phyloP scores from a whole-genome alignment of 1,140 invertebrate species.

The Brachionus angularis region DNA sequence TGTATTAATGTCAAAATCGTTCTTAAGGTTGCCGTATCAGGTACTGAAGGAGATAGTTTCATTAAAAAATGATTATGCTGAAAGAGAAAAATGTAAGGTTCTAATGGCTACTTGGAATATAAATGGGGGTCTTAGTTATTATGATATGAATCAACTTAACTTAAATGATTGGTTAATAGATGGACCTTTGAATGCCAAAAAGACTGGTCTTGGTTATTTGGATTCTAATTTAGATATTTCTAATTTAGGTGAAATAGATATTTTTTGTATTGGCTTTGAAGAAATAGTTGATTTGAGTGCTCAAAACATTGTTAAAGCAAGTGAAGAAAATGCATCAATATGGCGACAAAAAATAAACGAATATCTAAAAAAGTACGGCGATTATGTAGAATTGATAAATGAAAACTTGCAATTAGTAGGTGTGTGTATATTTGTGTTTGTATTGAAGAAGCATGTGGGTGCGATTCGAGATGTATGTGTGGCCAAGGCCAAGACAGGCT shows the following conservation, averaged over 20 bases:
- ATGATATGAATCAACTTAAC: constrained; percentile 64
- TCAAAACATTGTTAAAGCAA: constrained; percentile 76
- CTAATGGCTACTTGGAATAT: constrained; percentile 96
- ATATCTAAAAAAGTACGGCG: constrained; percentile 47
- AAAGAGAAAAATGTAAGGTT: constrained; percentile 69
- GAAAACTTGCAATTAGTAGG: constrained; percentile 94
- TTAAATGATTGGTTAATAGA: constrained; percentile 46
- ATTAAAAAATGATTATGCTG: constrained; percentile 76
- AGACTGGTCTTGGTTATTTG: neutral
- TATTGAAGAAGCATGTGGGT: constrained; percentile 66
- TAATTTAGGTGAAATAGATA: constrained; percentile 67
- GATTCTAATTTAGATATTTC: constrained; percentile 52
- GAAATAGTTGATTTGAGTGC: constrained; percentile 99
- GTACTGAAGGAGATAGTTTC: constrained; percentile 61
- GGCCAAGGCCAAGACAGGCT: constrained; percentile 92
- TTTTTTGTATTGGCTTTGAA: constrained; percentile 96
- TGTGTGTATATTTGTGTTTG: constrained; percentile 91
- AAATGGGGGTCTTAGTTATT: constrained; percentile 94
- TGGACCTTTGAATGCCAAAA: constrained; percentile 48
- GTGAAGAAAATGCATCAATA: constrained; percentile 46
- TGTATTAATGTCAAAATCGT: constrained; percentile 25
- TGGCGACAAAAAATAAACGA: constrained; percentile 85
- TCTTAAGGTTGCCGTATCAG: constrained; percentile 57
- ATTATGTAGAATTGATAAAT: constrained; percentile 71
- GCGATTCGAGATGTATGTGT: constrained; percentile 72